phyloP scores from a whole-genome alignment of 1,140 invertebrate species.

The Pachyrhynchus sulphureomaculatus region DNA sequence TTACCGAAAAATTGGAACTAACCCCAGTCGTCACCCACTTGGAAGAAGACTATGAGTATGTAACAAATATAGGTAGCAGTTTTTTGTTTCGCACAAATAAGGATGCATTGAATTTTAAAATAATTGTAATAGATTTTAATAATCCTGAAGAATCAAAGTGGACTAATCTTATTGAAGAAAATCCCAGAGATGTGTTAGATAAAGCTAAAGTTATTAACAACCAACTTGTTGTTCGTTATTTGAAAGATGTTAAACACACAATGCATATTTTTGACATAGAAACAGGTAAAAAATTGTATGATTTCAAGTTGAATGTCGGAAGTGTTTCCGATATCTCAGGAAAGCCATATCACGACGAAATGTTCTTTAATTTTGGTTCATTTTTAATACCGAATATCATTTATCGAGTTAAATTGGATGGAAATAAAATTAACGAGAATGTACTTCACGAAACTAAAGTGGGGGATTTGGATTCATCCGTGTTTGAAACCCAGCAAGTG shows the following conservation, averaged over 20 bases:
- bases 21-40: constrained; percentile 83
- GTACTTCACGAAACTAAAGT: constrained; percentile 81
- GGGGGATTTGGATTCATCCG: constrained; percentile 76
- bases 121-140: constrained; percentile 87
- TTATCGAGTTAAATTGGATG: constrained; percentile 81
- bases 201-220: constrained; percentile 81
- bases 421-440: constrained; percentile 63
- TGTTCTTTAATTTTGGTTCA: constrained; percentile 93
- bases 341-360: constrained; percentile 80
- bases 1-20: constrained; percentile 67
- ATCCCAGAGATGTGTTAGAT: constrained; percentile 85
- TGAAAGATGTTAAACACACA: constrained; percentile 92
- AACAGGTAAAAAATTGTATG: constrained; percentile 70
- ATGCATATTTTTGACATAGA: constrained; percentile 78
- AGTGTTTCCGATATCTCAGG: constrained; percentile 83
- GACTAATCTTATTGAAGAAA: constrained; percentile 84
- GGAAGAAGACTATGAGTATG: constrained; percentile 94
- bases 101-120: constrained; percentile 88
- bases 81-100: constrained; percentile 93
- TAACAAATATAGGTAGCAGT: constrained; percentile 83
- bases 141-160: constrained; percentile 78
- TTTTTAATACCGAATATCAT: constrained; percentile 91
- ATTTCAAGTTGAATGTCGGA: constrained; percentile 83
- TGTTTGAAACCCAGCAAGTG: constrained; percentile 85
- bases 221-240: constrained; percentile 87